phyloP scores from a whole-genome alignment of 2,888 invertebrate genomes.

The Eristalis tenax region DNA sequence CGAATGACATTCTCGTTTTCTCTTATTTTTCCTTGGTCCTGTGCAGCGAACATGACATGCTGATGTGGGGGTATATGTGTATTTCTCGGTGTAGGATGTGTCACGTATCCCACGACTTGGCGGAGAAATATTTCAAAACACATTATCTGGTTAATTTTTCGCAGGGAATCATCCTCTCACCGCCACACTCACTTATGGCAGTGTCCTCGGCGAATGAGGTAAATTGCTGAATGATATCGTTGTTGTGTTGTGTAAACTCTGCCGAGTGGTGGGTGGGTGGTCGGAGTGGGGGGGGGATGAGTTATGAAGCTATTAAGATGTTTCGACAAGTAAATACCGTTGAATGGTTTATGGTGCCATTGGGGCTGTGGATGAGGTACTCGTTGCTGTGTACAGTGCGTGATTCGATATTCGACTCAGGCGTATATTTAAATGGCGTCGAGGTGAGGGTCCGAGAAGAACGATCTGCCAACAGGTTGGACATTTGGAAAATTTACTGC shows the following conservation, averaged over 20 bases:
- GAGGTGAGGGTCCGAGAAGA: background rate
- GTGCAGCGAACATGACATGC: background rate
- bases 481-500: background rate
- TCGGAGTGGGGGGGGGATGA: background rate
- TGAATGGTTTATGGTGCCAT: conserved; percentile 11
- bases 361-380: background rate
- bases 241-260: background rate
- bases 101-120: conserved; percentile 25
- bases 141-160: conserved; percentile 42
- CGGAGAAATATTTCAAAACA: conserved; percentile 52
- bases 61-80: conserved; percentile 13
- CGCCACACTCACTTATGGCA: background rate
- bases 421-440: background rate
- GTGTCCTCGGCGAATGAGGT: conserved; percentile 8
- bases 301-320: conserved; percentile 44
- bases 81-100: conserved; percentile 27
- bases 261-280: background rate
- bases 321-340: conserved; percentile 29
- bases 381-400: background rate
- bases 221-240: conserved; percentile 40
- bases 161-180: background rate
- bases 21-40: background rate
- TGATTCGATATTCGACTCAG: background rate
- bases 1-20: background rate
- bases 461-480: background rate